A percentile compares a stretch with the other conserved stretches of the same genome.
Evolutionary conservation across 2,113 vertebrate genomes (phyloP).

Genomic region (Rousettus leschenaultii): DNA sequence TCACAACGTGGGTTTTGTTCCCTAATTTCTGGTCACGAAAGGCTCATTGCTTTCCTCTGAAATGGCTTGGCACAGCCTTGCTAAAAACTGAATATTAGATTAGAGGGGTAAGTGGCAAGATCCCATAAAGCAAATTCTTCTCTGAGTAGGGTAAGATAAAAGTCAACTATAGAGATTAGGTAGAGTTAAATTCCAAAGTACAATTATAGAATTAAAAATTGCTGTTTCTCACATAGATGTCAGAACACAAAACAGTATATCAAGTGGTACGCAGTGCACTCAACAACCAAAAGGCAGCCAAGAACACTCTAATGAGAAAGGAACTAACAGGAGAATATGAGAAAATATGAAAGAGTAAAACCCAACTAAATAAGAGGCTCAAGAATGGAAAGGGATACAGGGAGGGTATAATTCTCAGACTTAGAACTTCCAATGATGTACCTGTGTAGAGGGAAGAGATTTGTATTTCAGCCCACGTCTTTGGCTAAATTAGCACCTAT

Average conservation of each 20-base stretch:
- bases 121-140: background rate
- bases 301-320: background rate
- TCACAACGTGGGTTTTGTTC: background rate
- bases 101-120: background rate
- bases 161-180: background rate
- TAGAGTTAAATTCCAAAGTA: background rate
- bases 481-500: background rate
- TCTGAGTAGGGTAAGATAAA: background rate
- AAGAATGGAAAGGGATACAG: background rate
- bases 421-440: background rate
- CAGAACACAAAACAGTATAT: background rate
- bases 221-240: background rate
- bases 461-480: background rate
- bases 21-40: background rate
- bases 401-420: background rate
- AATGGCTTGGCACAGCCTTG: background rate
- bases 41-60: background rate
- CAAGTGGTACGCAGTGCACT: background rate
- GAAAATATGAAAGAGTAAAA: background rate
- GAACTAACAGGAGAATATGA: background rate
- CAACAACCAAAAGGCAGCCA: background rate
- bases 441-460: background rate
- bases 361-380: background rate
- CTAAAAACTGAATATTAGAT: constrained; percentile 35
- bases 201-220: background rate